These are phyloP conservation scores for Oryctes rhinoceros DNA, from an alignment of 1,140 invertebrate genomes.

Conservation along the genomic window DNA sequence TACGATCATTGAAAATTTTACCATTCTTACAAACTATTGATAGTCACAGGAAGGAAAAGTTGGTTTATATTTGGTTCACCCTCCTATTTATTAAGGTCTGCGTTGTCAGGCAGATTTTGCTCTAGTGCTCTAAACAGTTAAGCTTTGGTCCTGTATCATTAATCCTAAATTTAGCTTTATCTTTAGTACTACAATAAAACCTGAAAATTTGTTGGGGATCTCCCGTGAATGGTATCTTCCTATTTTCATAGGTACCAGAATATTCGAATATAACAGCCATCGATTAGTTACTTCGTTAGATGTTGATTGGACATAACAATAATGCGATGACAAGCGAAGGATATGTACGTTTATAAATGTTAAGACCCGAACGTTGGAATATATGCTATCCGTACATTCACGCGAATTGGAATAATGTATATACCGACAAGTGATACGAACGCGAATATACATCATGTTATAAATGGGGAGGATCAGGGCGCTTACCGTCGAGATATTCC, in stretches of 20 bases:
- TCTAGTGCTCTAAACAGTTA: too few species aligned
- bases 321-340: constrained; percentile 82
- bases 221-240: too few species aligned
- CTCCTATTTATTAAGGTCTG: too few species aligned
- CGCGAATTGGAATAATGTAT: constrained; percentile 94
- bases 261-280: constrained; percentile 64
- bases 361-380: constrained; percentile 65
- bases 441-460: constrained; percentile 95
- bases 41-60: too few species aligned
- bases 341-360: constrained; percentile 73
- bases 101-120: too few species aligned
- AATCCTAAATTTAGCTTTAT: too few species aligned
- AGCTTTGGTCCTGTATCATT: too few species aligned
- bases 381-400: constrained; percentile 65
- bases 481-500: constrained; percentile 83
- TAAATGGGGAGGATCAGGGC: constrained; percentile 92
- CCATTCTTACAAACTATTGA: too few species aligned
- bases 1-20: too few species aligned
- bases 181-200: too few species aligned
- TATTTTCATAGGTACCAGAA: constrained; percentile 66
- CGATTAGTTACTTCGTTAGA: neutral
- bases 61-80: too few species aligned
- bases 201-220: too few species aligned
- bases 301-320: constrained; percentile 59
- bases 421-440: constrained; percentile 74